Evolutionary conservation across 1,140 invertebrate species (phyloP).

Genomic region (Dinoponera quadriceps): DNA sequence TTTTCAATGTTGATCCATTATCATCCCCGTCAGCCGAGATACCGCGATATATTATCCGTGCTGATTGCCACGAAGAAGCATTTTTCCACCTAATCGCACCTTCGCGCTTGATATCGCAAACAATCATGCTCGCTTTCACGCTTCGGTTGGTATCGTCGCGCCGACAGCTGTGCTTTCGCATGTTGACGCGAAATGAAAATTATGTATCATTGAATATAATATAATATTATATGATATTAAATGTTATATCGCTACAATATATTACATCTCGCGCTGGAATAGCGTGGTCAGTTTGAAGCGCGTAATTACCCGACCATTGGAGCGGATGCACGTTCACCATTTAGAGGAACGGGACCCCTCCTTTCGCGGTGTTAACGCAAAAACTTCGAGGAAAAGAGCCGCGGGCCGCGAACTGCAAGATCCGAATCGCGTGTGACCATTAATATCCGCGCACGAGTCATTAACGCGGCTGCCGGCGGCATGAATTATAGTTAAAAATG

Average conservation of each 20-base stretch:
- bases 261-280: too few species aligned
- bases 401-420: not conserved
- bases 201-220: not conserved
- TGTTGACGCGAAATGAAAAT: not conserved
- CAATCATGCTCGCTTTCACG: conserved; percentile 2
- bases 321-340: too few species aligned
- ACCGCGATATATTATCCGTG: not conserved
- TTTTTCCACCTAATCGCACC: not conserved
- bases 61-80: not conserved
- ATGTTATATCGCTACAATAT: too few species aligned
- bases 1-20: not conserved
- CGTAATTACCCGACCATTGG: too few species aligned
- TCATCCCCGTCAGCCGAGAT: not conserved
- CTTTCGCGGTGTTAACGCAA: not conserved
- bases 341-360: too few species aligned
- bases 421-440: conserved; percentile 11
- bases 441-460: not conserved
- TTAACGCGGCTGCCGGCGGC: not conserved
- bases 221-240: too few species aligned
- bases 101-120: not conserved
- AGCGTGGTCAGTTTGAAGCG: too few species aligned
- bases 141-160: not conserved
- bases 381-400: not conserved
- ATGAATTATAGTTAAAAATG: conserved; percentile 25
- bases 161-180: not conserved